Base-by-base conservation (phyloP, 30 jellyfish, hydroid and myxozoan genomes). In the Aurelia aurita complex sp. Pacific region DNA sequence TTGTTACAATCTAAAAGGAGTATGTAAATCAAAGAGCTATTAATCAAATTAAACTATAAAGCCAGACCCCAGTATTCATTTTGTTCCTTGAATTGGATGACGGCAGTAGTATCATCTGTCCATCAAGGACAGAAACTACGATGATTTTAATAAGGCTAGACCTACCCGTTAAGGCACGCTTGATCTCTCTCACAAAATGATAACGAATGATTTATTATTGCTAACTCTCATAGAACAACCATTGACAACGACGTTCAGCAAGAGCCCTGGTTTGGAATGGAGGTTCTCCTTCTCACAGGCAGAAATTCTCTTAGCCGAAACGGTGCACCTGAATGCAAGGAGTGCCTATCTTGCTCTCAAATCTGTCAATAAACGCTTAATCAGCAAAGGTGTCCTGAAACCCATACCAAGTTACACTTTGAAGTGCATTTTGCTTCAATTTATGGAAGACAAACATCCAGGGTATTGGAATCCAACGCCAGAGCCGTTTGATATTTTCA, bases 251-350 rank as follows among this genome's bases (percentile, higher is more conserved):
- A 78, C 69, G 14, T 62, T 10, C 67, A 63, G 69, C 51, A 60
- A 63, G 69, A 81, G 90, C 34, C 81, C 90, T 4, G 90, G 82
- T 23, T 62, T 70, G 23, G 90, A 81, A 70, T 81, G 80, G 80
- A 50, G 90, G 17, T 81, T 35, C 64, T 81, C 90, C 50, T 81
- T 81, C 53, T 81, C 90, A 36, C 90, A 81, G 42, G 83, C 90
- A 9, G 90, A 81, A 67, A 52, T 69, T 17, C 38, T 81, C 46
- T 59, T 81, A 15, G 73, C 90, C 4, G 73, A 62, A 4, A 51
- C 16, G 35, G 62, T 81, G 16, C 90, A 82, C 1, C 62, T 43
- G 38, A 43, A 67, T 29, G 74, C 74, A 4, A 67, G 74, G 15
- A 42, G 64, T 40, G 77, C 81, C 9, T 81, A 38, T 33, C 82